These are phyloP conservation scores for Dendrophyllia cribrosa DNA, from an alignment of 64 coral and sea anemone species.

Conservation along the genomic window DNA sequence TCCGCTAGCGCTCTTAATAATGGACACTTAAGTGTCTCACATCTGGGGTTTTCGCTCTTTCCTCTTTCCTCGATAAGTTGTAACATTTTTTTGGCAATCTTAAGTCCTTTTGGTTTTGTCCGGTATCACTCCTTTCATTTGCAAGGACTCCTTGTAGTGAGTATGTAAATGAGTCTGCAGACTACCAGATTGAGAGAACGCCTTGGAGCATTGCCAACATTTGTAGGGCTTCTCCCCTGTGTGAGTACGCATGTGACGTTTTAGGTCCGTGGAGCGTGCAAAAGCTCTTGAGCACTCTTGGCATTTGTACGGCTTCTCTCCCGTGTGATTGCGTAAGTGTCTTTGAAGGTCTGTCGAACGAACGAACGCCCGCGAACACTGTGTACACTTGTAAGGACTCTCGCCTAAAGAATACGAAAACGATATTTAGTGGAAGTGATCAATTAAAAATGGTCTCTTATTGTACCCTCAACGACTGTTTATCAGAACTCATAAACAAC, in stretches of 20 bases:
- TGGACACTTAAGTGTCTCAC: too few species aligned
- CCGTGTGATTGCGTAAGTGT: conserved; percentile 97
- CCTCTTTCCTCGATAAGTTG: too few species aligned
- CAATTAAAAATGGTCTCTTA: too few species aligned
- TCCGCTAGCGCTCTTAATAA: too few species aligned
- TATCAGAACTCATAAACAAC: too few species aligned
- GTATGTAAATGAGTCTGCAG: conserved; percentile 97
- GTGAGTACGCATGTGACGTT: conserved; percentile 93
- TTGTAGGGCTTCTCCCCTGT: conserved; percentile 98
- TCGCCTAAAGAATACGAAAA: conserved; percentile 68
- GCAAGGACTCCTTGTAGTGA: conserved; percentile 93
- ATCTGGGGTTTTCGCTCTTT: neutral
- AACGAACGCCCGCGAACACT: conserved; percentile 97
- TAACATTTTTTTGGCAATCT: neutral
- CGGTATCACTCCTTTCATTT: conserved; percentile 91
- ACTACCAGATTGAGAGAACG: conserved; percentile 96
- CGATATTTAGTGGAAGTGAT: neutral
- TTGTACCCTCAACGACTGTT: too few species aligned
- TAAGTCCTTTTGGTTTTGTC: conserved; percentile 43
- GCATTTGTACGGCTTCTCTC: conserved; percentile 99
- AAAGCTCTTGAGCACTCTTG: conserved; percentile 95
- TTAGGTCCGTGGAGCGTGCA: conserved; percentile 97
- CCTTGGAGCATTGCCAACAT: conserved; percentile 99
- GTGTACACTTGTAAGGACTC: conserved; percentile 98
- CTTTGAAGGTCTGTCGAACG: conserved; percentile 98